Conservation (phyloP, 2,888 invertebrate species). For the Leucania comma region DNA sequence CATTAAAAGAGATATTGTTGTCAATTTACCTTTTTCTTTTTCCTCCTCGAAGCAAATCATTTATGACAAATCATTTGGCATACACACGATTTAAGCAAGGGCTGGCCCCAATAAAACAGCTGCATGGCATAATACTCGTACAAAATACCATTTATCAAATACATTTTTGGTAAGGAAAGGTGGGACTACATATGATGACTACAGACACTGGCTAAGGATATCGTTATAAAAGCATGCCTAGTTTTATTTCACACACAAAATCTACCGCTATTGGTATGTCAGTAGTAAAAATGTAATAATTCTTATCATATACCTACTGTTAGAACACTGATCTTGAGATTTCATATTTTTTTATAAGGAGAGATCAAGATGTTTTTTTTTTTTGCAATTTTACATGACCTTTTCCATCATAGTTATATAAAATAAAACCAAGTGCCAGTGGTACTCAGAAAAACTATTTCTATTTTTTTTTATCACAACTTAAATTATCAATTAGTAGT, state of each 20-base stretch:
- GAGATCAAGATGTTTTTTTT: constrained; percentile 10
- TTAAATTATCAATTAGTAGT: constrained; percentile 6
- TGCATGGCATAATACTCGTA: constrained; percentile 35
- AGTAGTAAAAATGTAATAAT: constrained; percentile 44
- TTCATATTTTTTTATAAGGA: not conserved
- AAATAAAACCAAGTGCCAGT: not conserved
- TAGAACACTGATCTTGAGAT: constrained; percentile 54
- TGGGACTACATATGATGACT: constrained; percentile 44
- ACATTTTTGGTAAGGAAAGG: constrained; percentile 48
- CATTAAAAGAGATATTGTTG: constrained; percentile 17
- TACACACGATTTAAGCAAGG: constrained; percentile 15
- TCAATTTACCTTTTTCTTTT: constrained; percentile 14
- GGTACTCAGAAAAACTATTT: not conserved
- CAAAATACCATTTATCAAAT: constrained; percentile 44
- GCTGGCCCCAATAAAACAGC: constrained; percentile 25
- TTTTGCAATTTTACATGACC: not conserved
- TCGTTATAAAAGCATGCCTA: constrained; percentile 31
- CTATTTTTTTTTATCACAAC: constrained; percentile 1
- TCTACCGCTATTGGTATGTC: constrained; percentile 53
- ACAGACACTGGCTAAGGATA: constrained; percentile 41
- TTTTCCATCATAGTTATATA: not conserved
- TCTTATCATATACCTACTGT: constrained; percentile 40
- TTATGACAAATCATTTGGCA: constrained; percentile 4
- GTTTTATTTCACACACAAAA: constrained; percentile 50
- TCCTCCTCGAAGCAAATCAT: constrained; percentile 19